These are phyloP conservation scores for Sebastes oblongus DNA, from an alignment of 2,797 vertebrate species.

Conservation along the genomic window DNA sequence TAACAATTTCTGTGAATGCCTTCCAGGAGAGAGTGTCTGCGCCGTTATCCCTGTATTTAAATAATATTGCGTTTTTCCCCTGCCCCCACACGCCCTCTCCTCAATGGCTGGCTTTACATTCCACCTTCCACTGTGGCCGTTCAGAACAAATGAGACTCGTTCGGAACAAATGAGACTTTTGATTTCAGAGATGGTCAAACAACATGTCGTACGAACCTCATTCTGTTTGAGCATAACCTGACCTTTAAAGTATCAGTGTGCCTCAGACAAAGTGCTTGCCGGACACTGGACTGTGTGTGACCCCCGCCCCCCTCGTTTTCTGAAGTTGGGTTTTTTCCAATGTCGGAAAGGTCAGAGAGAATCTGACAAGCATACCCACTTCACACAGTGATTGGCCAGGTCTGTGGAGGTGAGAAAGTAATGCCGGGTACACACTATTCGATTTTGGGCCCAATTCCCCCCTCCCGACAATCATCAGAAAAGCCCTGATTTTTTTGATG, in stretches of 20 bases:
- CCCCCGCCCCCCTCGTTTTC: no score
- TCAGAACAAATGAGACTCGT: background rate
- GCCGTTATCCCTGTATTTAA: no score
- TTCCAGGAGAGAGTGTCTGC: no score
- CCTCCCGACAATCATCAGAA: no score
- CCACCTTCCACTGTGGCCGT: background rate
- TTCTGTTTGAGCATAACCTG: background rate
- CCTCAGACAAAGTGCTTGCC: background rate
- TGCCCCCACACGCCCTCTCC: no score
- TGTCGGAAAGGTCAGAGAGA: background rate
- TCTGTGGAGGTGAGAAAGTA: background rate
- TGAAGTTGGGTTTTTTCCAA: background rate
- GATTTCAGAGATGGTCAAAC: background rate
- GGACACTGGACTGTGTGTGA: background rate
- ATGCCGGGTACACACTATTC: no score
- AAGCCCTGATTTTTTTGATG: no score
- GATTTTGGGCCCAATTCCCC: no score
- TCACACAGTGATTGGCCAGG: background rate
- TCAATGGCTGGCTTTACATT: no score
- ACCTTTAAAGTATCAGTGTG: background rate
- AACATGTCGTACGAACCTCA: background rate
- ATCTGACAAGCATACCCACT: background rate
- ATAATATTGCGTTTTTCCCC: no score
- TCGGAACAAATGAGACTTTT: background rate
- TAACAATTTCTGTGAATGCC: no score